Percentiles rank a stretch among this genome's conserved stretches.
Evolutionary conservation across 2,113 vertebrate species (phyloP).

Genomic region (Sinocyclocheilus maitianheensis): DNA sequence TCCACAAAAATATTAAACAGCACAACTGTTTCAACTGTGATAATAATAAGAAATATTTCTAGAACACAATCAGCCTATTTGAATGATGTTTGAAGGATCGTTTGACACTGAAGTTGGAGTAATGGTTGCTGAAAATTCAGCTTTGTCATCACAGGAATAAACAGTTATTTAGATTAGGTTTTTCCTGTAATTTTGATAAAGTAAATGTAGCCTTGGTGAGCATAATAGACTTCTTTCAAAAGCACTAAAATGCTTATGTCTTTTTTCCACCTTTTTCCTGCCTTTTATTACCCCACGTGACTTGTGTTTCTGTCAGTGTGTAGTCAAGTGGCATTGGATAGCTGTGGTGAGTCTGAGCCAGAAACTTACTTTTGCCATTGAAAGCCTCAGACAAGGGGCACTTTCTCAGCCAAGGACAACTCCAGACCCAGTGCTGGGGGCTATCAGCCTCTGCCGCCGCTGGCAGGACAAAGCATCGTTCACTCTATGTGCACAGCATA

Average conservation of each 20-base stretch:
- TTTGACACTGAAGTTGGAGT: neutral
- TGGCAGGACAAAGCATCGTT: slow-evolving; percentile 19
- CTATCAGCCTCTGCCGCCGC: slow-evolving; percentile 26
- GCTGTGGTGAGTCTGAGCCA: slow-evolving; percentile 31
- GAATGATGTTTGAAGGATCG: neutral
- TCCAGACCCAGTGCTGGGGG: slow-evolving; percentile 21
- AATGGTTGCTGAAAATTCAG: neutral
- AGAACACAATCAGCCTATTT: neutral
- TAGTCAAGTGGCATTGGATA: slow-evolving; percentile 9
- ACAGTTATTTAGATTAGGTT: neutral
- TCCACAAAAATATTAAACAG: neutral
- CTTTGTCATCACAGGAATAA: neutral
- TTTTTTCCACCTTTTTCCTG: neutral
- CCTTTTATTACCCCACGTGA: neutral
- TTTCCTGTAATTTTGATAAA: neutral
- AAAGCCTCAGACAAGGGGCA: slow-evolving; percentile 28
- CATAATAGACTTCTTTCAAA: neutral
- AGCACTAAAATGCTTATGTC: neutral
- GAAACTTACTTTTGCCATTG: slow-evolving; percentile 31
- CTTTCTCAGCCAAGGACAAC: slow-evolving; percentile 48
- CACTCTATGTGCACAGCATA: neutral
- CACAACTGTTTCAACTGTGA: neutral
- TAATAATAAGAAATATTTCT: neutral
- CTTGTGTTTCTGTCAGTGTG: slow-evolving; percentile 30
- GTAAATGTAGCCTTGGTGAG: neutral